These are phyloP conservation scores for Hippocampus abdominalis DNA, from an alignment of 2,113 vertebrate genomes.

Conservation along the genomic window DNA sequence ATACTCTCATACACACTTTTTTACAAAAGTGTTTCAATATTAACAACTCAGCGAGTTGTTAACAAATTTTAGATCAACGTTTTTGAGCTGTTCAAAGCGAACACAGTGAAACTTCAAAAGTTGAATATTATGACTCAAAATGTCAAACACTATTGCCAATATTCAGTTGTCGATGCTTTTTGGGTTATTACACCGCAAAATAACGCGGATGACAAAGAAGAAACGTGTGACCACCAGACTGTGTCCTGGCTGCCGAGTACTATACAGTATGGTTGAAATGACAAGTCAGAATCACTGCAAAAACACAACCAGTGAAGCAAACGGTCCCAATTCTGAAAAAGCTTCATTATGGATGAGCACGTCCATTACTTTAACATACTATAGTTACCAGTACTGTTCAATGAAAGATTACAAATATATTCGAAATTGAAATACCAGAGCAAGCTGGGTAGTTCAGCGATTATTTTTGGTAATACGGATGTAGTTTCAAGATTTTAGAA, in stretches of 20 bases:
- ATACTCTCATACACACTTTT: neutral
- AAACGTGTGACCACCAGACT: neutral
- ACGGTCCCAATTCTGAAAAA: neutral
- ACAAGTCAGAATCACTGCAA: neutral
- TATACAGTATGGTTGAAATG: neutral
- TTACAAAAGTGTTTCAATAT: too few species aligned
- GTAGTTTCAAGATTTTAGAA: neutral
- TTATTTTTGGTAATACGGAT: neutral
- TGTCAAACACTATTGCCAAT: neutral
- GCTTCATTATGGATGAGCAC: neutral
- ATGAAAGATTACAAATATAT: neutral
- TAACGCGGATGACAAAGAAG: neutral
- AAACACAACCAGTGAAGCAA: too few species aligned
- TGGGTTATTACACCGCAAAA: neutral
- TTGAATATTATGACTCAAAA: neutral
- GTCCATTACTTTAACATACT: neutral
- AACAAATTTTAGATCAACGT: neutral
- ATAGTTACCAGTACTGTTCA: neutral
- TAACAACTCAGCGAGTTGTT: too few species aligned
- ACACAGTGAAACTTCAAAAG: neutral
- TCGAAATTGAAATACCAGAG: neutral
- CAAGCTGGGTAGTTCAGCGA: neutral
- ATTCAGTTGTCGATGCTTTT: too few species aligned
- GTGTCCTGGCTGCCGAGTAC: neutral
- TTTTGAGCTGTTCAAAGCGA: neutral